Evolutionary conservation across 2,888 invertebrate genomes (phyloP), one percentile per base, ranked within the genome.

Genomic region (Ryuthela nishihirai): DNA sequence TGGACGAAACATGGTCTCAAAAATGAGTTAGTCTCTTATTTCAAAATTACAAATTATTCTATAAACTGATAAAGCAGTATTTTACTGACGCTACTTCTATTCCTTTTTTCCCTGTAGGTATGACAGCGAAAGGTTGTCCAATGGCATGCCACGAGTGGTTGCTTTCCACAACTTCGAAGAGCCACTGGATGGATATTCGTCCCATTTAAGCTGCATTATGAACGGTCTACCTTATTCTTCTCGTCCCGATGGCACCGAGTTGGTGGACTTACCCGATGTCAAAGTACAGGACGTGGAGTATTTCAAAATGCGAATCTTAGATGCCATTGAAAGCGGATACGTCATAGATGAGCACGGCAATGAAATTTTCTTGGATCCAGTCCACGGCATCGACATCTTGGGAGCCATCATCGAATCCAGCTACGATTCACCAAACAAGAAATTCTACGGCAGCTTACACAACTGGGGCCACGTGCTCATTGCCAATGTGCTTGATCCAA

Each of bases 401-500:
- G 90, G 89, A 7, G 86, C 90, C 72, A 80, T 90, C 67, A 76
- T 90, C 70, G 90, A 90, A 74, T 79, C 87, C 29, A 58, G 58
- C 15, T 40, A 52, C 12, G 58, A 58, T 42, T 58, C 58, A 17
- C 42, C 45, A 23, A 58, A 58, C 21, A 45, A 43, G 18, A 52
- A 62, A 39, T 70, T 67, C 58, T 71, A 71, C 48, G 90, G 90
- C 0, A 85, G 88, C 73, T 69, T 88, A 34, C 90, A 91, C 75
- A 90, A 90, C 74, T 80, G 85, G 76, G 88, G 88, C 0, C 90
- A 90, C 70, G 82, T 87, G 3, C 80, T 87, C 69, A 81, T 89
- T 62, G 82, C 87, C 0, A 85, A 83, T 71, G 75, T 83, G 2
- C 89, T 90, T 70, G 90, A 91, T 73, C 88, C 89, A 0, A 87